Percentiles rank a stretch among this genome's conserved stretches.
These are phyloP conservation scores for Saccostrea glomerata DNA, from an alignment of 1,140 invertebrate genomes.

Conservation along the genomic window DNA sequence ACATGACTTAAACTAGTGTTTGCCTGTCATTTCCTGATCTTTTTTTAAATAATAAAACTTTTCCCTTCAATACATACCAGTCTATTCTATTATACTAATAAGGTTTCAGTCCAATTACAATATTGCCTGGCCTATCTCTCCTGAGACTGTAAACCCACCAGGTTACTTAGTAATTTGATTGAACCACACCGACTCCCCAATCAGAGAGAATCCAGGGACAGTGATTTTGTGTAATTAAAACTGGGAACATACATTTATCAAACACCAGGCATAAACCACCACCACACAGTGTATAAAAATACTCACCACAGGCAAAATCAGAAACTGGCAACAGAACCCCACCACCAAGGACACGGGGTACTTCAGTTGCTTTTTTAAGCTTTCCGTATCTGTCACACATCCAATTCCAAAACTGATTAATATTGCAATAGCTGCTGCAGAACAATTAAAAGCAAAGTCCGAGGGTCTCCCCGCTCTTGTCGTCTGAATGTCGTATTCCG, in stretches of 20 bases:
- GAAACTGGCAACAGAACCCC: constrained; percentile 74
- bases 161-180: constrained; percentile 11
- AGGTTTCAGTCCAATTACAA: not conserved
- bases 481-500: constrained; percentile 64
- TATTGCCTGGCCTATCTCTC: not conserved
- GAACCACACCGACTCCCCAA: not conserved
- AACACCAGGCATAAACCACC: not conserved
- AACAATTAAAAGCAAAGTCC: constrained; percentile 75
- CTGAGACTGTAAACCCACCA: not conserved
- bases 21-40: no score
- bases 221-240: constrained; percentile 19
- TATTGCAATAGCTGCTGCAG: constrained; percentile 73
- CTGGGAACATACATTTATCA: not conserved
- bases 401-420: constrained; percentile 77
- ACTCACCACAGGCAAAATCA: constrained; percentile 77
- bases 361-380: constrained; percentile 72
- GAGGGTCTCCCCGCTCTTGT: constrained; percentile 68
- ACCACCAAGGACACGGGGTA: constrained; percentile 72
- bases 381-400: constrained; percentile 74
- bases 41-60: no score
- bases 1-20: no score
- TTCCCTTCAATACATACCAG: no score
- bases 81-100: not conserved
- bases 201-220: not conserved
- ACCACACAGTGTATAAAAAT: not conserved